A percentile compares a stretch with the other conserved stretches of the same genome.
These are phyloP conservation scores for Himalopsyche tibetana DNA, from an alignment of 2,888 invertebrate species.

Conservation along the genomic window DNA sequence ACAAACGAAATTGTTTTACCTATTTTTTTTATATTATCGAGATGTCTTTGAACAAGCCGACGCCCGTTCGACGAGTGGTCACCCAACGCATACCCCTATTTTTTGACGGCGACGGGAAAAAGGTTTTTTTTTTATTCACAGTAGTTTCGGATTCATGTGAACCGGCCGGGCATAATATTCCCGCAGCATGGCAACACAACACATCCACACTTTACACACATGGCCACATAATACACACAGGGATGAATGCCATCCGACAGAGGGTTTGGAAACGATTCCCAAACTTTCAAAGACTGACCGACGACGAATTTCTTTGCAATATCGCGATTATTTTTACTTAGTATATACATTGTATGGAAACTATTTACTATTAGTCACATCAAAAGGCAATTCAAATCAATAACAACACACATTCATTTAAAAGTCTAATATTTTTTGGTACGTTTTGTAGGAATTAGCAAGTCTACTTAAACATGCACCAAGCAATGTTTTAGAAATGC, in stretches of 20 bases:
- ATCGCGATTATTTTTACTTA: no score
- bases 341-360: no score
- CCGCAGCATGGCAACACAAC: conserved; percentile 46
- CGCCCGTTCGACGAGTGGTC: neutral
- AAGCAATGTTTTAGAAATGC: no score
- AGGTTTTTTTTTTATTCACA: conserved; percentile 42
- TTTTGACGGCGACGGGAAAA: conserved; percentile 47
- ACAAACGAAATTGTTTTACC: no score
- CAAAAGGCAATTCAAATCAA: no score
- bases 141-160: conserved; percentile 50
- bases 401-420: no score
- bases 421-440: no score
- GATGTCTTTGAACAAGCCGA: no score
- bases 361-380: no score
- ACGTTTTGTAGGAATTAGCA: no score
- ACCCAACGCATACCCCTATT: conserved; percentile 38
- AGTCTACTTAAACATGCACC: no score
- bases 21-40: no score
- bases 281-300: neutral
- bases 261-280: neutral
- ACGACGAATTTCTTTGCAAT: neutral
- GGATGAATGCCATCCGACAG: neutral
- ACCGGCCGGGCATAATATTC: conserved; percentile 53
- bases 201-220: conserved; percentile 29
- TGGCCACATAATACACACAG: conserved; percentile 21